Evolutionary conservation across 2,888 invertebrate species (phyloP), one percentile per base, ranked within the genome.

Genomic region (Holacanthella duospinosa): DNA sequence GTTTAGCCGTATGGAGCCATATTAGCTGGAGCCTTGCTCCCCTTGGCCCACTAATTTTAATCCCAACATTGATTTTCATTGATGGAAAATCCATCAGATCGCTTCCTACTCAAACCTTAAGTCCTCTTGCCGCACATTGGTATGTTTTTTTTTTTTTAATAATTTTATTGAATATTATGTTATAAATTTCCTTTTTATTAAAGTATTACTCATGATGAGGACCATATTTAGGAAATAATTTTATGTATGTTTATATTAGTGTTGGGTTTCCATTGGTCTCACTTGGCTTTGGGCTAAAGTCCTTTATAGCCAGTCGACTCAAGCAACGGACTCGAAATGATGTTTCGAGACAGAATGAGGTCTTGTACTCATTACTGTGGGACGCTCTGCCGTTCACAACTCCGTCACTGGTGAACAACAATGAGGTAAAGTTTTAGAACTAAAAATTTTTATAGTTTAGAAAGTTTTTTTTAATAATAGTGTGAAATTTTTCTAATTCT

Each of bases 241-340:
- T 53, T 53, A 6, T 53, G 6, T 21, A 53, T 21, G 6, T 21
- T n/a, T n/a, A n/a, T 53, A 25, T 55, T 26, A 55, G 55, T 65
- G 69, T 73, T 66, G 73, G 73, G 56, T 70, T 71, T 62, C 73
- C 73, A 55, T 68, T 73, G 71, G 73, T 73, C 73, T 73, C 73
- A 71, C 68, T 73, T 69, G 71, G 70, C 64, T 72, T 72, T 67
- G 70, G 68, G 63, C 68, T 72, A 55, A 73, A 71, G 67, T 70
- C 70, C 65, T 73, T 69, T 62, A 67, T 73, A 65, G 71, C 71
- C 60, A 68, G 67, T 60, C 68, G 70, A 60, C 64, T 73, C 60
- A 73, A 73, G 65, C 73, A 73, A 65, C 67, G 70, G 59, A 73
- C 69, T 60, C 69, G 71, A 61, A 70, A 73, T 62, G 73, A 73